Evolutionary conservation across 1,140 invertebrate genomes (phyloP), one percentile per base, ranked within the genome.

Genomic region (Macrobrachium nipponense): DNA sequence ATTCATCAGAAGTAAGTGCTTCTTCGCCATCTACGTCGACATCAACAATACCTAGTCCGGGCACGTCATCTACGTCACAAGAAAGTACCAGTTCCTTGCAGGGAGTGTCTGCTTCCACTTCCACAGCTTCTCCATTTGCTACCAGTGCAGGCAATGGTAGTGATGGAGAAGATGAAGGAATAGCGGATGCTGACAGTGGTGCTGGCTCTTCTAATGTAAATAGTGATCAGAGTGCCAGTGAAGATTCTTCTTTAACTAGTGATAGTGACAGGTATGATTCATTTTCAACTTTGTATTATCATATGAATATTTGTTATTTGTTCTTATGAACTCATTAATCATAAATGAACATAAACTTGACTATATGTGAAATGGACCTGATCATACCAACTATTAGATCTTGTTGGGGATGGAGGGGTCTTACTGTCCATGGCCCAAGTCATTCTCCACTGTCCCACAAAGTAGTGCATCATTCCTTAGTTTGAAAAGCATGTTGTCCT

Each of bases 211-310:
- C 88, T 17, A 81, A 87, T 76, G 89, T 89, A 36, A 89, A 90
- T 76, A 90, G 91, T 82, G 93, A 94, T 89, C 94, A 95, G 89
- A 95, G 95, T 90, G 95, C 94, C 89, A 95, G 94, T 90, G 95
- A 96, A 90, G 95, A 96, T 90, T 95, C 94, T 89, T 95, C 95
- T 90, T 91, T 95, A 20, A 96, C 95, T 85, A 89, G 88, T 68
- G 95, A 96, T 89, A 95, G 95, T 87, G 95, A 96, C 80, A 90
- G 92, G 90, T 91, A 89, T 89, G 87, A n/a, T 17, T 89, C 15
- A 82, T 86, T 62, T 86, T 36, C 66, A 20, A 18, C 89, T n/a
- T 83, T 76, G 12, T 87, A 70, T 18, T 61, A 84, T n/a, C 83
- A 88, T 10, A 12, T 51, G 12, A 51, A 3, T 51, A 10, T 51